Evolutionary conservation across 2,888 invertebrate genomes (phyloP).

Genomic region (Latrodectus hesperus): DNA sequence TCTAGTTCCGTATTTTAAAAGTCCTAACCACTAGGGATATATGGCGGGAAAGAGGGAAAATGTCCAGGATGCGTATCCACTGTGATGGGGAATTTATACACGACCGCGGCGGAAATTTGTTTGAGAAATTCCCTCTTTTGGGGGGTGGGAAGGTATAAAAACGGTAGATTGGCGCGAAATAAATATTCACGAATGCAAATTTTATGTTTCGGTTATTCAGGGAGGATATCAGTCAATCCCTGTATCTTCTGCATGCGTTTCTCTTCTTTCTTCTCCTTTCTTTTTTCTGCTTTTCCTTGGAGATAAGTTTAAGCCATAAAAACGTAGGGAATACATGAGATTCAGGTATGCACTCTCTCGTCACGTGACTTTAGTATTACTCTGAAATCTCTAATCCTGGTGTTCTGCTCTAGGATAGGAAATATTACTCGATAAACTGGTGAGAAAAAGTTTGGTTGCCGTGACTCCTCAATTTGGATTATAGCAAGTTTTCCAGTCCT

Average conservation of each 20-base stretch:
- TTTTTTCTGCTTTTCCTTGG: background rate
- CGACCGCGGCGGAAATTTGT: slow-evolving; percentile 27
- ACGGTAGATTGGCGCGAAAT: slow-evolving; percentile 26
- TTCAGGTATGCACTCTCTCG: too few species aligned
- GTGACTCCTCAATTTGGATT: too few species aligned
- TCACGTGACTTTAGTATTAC: too few species aligned
- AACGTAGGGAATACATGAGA: background rate
- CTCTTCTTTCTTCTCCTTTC: background rate
- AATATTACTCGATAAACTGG: too few species aligned
- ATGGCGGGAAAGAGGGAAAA: background rate
- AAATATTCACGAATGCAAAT: slow-evolving; percentile 62
- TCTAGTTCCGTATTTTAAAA: background rate
- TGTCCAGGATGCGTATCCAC: background rate
- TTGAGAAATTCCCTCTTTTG: slow-evolving; percentile 18
- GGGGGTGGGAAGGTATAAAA: background rate
- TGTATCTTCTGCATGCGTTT: background rate
- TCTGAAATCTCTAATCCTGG: too few species aligned
- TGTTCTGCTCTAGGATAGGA: too few species aligned
- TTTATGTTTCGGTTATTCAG: slow-evolving; percentile 40
- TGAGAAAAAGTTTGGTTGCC: too few species aligned
- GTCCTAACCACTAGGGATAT: background rate
- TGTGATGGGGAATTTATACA: slow-evolving; percentile 48
- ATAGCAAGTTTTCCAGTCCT: too few species aligned
- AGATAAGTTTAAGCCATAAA: background rate
- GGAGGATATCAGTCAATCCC: background rate